Percentiles rank a stretch among this genome's conserved stretches.
Evolutionary conservation across 2,888 invertebrate genomes (phyloP).

Genomic region (Copidosoma aretas): DNA sequence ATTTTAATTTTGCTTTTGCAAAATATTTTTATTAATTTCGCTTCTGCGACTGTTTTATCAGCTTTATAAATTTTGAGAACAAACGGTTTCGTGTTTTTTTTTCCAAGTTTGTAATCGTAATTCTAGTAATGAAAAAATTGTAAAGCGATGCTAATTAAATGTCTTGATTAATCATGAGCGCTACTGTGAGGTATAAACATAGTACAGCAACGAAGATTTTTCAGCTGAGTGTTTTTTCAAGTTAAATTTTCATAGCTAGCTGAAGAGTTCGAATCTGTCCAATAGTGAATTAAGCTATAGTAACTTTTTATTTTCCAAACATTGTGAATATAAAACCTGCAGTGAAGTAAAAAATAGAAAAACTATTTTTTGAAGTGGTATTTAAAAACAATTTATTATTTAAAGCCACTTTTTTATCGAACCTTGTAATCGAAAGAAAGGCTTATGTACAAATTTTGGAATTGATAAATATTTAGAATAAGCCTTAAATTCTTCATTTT

Average conservation of each 20-base stretch:
- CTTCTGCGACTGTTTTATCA: too few relatives aligned
- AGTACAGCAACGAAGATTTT: neutral
- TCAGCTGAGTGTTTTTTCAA: neutral
- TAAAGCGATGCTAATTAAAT: too few relatives aligned
- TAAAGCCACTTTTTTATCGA: constrained; percentile 16
- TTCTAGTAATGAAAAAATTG: too few relatives aligned
- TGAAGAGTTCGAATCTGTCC: constrained; percentile 13
- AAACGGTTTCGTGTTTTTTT: too few relatives aligned
- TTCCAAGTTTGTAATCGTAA: too few relatives aligned
- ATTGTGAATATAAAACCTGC: constrained; percentile 23
- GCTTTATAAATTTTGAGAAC: too few relatives aligned
- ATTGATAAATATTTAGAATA: constrained; percentile 16
- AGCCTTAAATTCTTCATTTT: neutral
- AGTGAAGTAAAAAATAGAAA: constrained; percentile 18
- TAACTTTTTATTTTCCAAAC: constrained; percentile 13
- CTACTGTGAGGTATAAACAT: neutral
- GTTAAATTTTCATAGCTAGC: constrained; percentile 15
- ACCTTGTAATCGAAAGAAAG: constrained; percentile 8
- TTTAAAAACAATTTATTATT: constrained; percentile 11
- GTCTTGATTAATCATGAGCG: neutral
- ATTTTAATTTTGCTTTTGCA: neutral
- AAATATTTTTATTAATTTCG: too few relatives aligned
- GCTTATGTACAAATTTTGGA: constrained; percentile 34
- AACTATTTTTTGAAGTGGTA: constrained; percentile 31
- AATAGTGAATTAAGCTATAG: constrained; percentile 1